Percentiles rank a stretch among this genome's conserved stretches.
These are phyloP conservation scores for Synchiropus splendidus DNA, from an alignment of 2,113 vertebrate genomes.

Conservation along the genomic window DNA sequence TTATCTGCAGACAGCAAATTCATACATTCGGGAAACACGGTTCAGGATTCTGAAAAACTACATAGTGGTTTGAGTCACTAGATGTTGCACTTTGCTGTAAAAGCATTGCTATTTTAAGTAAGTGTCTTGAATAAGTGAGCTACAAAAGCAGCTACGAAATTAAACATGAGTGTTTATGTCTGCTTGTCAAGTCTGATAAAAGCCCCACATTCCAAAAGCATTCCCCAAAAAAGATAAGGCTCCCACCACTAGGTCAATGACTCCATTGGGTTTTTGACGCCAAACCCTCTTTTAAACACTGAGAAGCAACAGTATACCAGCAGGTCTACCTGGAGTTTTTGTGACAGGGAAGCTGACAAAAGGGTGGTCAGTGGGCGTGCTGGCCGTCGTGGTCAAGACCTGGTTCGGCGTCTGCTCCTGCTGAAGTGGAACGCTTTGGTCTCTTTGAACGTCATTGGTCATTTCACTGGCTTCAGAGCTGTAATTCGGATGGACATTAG, in stretches of 20 bases:
- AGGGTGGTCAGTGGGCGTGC: conserved; percentile 29
- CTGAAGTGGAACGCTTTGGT: conserved; percentile 55
- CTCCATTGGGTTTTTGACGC: conserved; percentile 23
- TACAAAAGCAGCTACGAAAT: no score
- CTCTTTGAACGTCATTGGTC: conserved; percentile 65
- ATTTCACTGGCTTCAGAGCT: conserved; percentile 52
- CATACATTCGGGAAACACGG: no score
- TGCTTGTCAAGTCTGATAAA: no score
- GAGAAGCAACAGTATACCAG: no score
- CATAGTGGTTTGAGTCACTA: no score
- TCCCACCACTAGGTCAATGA: conserved; percentile 46
- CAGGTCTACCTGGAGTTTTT: conserved; percentile 60
- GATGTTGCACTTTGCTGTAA: no score
- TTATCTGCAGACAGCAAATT: no score
- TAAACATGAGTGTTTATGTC: no score
- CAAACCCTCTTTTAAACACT: neutral
- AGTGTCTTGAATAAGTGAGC: no score
- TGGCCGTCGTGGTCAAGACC: conserved; percentile 15
- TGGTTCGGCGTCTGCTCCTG: conserved; percentile 19
- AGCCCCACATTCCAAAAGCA: no score
- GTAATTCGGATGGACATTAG: conserved; percentile 43
- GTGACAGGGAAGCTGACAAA: conserved; percentile 55
- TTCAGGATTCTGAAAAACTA: no score
- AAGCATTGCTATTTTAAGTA: no score
- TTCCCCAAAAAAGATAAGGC: conserved; percentile 19